phyloP scores from a whole-genome alignment of 2,888 invertebrate genomes.

The Lobophora halterata region DNA sequence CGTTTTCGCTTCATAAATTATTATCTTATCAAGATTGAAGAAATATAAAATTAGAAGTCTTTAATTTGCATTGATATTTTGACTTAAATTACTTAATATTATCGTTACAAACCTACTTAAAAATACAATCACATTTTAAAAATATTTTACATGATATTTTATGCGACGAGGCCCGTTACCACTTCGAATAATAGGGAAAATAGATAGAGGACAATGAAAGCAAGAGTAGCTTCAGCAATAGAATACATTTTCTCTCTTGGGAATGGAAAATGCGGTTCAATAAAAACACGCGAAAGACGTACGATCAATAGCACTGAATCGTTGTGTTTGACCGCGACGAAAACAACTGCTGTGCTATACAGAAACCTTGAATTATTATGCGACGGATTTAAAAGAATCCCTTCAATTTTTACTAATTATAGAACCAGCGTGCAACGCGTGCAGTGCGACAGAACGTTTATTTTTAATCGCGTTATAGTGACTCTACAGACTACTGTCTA shows the following conservation, averaged over 20 bases:
- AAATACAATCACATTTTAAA: constrained; percentile 70
- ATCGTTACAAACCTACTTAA: constrained; percentile 43
- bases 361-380: constrained; percentile 54
- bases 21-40: constrained; percentile 2
- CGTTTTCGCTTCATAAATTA: too few relatives aligned
- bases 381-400: constrained; percentile 29
- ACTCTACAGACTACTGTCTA: too few relatives aligned
- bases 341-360: constrained; percentile 47
- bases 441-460: constrained; percentile 1
- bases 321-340: constrained; percentile 59
- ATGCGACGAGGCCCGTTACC: constrained; percentile 68
- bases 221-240: constrained; percentile 72
- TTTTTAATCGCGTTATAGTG: constrained; percentile 21
- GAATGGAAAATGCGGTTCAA: constrained; percentile 33
- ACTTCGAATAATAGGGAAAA: constrained; percentile 74
- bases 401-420: not conserved
- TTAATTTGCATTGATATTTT: constrained; percentile 68
- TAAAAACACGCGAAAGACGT: constrained; percentile 45
- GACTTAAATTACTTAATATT: constrained; percentile 52
- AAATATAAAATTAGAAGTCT: constrained; percentile 16
- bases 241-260: constrained; percentile 68
- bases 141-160: constrained; percentile 38
- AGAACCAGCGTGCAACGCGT: constrained; percentile 3
- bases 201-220: constrained; percentile 68
- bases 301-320: constrained; percentile 52